Base-by-base conservation (phyloP, 2,888 invertebrate genomes). In the Mamestra brassicae region DNA sequence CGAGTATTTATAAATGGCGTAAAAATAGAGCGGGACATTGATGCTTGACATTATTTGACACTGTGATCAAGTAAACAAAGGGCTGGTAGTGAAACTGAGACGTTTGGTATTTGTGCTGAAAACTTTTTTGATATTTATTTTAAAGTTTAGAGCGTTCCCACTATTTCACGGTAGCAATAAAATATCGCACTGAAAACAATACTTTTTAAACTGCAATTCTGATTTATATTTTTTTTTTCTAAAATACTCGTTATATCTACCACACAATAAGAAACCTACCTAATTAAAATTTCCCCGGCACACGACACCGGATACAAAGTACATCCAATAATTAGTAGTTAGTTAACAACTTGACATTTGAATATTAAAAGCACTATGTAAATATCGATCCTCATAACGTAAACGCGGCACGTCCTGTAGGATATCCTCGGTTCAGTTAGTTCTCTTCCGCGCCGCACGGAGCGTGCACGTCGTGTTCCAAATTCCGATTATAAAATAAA, bases 321-420 rank as follows among this genome's bases (percentile, higher is more conserved):
- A 84, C 84, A 76, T 76, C 65, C 61, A 75, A 80, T 71, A 84
- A 88, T 90, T 88, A 89, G 83, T 88, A 89, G 83, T 86, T 85
- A 88, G 88, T 88, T 88, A 88, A 88, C 85, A 87, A 82, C 85
- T 85, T 86, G 87, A 87, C 87, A 92, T 92, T 92, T 91, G 93
- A 93, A 95, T 95, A 95, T 95, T 95, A 95, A 95, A 95, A 94
- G 92, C 93, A 92, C 92, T 94, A 95, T 95, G 94, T 95, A 94
- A 95, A 95, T 96, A 96, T 96, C 95, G 96, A 96, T 96, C 94
- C 89, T 91, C 92, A 93, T 95, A 94, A 92, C 89, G 92, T 90
- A 92, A 92, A 91, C 91, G 89, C 89, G 84, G 90, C 94, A 94
- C 94, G 95, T 96, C 94, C 94, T 95, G 94, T 91, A 95, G 96